phyloP scores from a whole-genome alignment of 2,113 vertebrate genomes.

The crab-eating macaque (Macaca fascicularis) region T2T-MFA8v1.1 NC_088379.1:96019001-96019500 shows the following conservation, averaged over 20 bases:
- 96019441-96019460: background rate
- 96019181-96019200: constrained; percentile 10
- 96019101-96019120: constrained; percentile 54
- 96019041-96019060: constrained; percentile 59
- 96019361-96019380: background rate
- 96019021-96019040: constrained; percentile 63
- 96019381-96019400: background rate
- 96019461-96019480: background rate
- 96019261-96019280: background rate
- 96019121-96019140: constrained; percentile 56
- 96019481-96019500: background rate
- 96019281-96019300: background rate
- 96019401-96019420: background rate
- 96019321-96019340: background rate
- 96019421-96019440: background rate
- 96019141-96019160: background rate
- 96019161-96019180: constrained; percentile 49
- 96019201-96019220: background rate
- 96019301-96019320: background rate
- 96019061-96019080: constrained; percentile 51
- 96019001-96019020: constrained; percentile 59
- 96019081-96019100: constrained; percentile 56
- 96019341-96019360: background rate
- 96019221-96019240: background rate
- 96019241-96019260: background rate